Evolutionary conservation across 2,797 vertebrate species (phyloP).

Genomic region (Smutsia gigantea): DNA sequence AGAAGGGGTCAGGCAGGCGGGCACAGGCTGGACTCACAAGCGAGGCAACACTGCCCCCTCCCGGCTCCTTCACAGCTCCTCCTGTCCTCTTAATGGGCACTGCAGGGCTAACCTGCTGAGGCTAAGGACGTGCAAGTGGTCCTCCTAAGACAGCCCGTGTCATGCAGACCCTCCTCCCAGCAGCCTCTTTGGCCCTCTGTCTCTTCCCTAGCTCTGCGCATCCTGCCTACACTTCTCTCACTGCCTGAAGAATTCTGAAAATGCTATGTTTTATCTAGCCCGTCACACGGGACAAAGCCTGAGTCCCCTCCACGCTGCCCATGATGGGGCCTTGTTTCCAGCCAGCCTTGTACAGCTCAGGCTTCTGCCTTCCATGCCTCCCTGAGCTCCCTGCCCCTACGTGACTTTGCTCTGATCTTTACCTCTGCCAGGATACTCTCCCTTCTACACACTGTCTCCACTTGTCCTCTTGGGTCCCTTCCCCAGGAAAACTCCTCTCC

Average conservation of each 20-base stretch:
- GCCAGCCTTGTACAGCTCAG: neutral
- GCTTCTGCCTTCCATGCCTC: too few relatives aligned
- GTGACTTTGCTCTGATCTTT: neutral
- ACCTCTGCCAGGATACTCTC: neutral
- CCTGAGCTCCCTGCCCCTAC: neutral
- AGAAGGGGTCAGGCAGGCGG: fast-evolving
- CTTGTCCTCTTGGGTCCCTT: too few relatives aligned
- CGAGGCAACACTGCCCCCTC: slow-evolving; percentile 41
- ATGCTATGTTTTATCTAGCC: neutral
- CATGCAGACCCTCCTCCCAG: neutral
- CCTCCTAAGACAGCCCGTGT: neutral
- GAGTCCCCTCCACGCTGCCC: neutral
- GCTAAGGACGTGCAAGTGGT: neutral
- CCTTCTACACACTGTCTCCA: neutral
- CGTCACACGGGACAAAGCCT: neutral
- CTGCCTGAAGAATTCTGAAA: neutral
- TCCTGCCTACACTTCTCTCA: neutral
- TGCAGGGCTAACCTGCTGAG: neutral
- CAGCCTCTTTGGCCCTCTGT: neutral
- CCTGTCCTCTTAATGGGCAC: neutral
- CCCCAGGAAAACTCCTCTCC: neutral
- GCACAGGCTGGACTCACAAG: neutral
- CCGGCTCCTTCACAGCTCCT: neutral
- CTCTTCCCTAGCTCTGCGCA: neutral
- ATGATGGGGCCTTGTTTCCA: fast-evolving